Evolutionary conservation across 2,888 invertebrate genomes (phyloP).

Genomic region (Drosophila leonis): DNA sequence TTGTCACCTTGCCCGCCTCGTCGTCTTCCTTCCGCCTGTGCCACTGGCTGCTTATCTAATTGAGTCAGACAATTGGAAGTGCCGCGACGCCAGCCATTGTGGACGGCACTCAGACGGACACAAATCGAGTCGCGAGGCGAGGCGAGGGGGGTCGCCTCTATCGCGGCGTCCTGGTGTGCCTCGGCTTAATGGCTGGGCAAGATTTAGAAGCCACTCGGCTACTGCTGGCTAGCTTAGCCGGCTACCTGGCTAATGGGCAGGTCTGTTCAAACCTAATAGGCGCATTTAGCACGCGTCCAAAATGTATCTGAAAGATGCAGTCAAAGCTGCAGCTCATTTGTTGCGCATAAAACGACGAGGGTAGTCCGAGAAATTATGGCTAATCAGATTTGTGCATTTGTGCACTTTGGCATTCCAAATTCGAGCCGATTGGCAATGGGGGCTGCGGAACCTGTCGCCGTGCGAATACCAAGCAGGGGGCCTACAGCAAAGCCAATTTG

Average conservation of each 20-base stretch:
- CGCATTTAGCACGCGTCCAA: constrained; percentile 74
- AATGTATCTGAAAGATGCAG: constrained; percentile 17
- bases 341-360: constrained; percentile 1
- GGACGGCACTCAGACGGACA: constrained; percentile 65
- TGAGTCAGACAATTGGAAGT: constrained; percentile 69
- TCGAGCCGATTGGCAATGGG: constrained; percentile 42
- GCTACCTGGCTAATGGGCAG: constrained; percentile 31
- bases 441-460: constrained; percentile 43
- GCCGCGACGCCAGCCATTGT: constrained; percentile 56
- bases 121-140: neutral
- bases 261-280: constrained; percentile 57
- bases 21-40: constrained; percentile 16
- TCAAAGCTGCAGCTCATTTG: neutral
- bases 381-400: neutral
- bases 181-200: constrained; percentile 50
- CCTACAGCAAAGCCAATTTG: constrained; percentile 16
- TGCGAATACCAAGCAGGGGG: constrained; percentile 53
- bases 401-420: constrained; percentile 10
- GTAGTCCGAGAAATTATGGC: neutral
- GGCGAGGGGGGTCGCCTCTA: no score
- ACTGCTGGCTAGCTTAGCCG: constrained; percentile 48
- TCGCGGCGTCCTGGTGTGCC: constrained; percentile 38
- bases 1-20: no score
- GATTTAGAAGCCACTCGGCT: constrained; percentile 50
- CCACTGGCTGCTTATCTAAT: constrained; percentile 45